Conservation (phyloP, 2,113 vertebrate species). For the Lamprologus sp. region DNA sequence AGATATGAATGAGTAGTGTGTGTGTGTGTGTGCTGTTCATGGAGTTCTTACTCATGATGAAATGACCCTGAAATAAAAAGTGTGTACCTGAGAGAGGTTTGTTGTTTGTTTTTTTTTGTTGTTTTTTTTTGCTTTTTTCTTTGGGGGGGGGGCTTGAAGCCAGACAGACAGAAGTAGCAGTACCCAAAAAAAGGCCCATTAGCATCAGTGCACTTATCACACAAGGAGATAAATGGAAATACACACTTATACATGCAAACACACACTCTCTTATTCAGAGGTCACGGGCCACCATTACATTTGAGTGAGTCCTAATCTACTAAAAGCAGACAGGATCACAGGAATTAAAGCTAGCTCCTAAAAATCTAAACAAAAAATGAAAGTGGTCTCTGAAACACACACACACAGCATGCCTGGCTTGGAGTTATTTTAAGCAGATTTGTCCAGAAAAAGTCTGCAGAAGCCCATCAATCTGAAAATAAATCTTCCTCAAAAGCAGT, state of each 20-base stretch:
- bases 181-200: not conserved
- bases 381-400: not conserved
- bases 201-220: not conserved
- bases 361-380: constrained; percentile 7
- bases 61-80: not conserved
- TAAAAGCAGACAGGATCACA: constrained; percentile 50
- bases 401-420: not conserved
- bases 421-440: constrained; percentile 2
- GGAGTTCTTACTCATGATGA: not conserved
- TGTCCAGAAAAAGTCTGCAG: not conserved
- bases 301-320: constrained; percentile 52
- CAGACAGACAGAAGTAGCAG: not conserved
- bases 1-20: not conserved
- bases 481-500: not conserved
- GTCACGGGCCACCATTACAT: constrained; percentile 34
- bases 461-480: not conserved
- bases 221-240: not conserved
- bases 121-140: not conserved
- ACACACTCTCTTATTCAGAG: not conserved
- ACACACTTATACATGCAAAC: not conserved
- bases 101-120: not conserved
- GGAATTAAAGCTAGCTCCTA: constrained; percentile 11
- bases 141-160: not conserved
- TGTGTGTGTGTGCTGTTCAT: not conserved
- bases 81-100: not conserved